These are phyloP conservation scores for Drosophila athabasca DNA, from an alignment of 1,140 invertebrate genomes.

Conservation along the genomic window DNA sequence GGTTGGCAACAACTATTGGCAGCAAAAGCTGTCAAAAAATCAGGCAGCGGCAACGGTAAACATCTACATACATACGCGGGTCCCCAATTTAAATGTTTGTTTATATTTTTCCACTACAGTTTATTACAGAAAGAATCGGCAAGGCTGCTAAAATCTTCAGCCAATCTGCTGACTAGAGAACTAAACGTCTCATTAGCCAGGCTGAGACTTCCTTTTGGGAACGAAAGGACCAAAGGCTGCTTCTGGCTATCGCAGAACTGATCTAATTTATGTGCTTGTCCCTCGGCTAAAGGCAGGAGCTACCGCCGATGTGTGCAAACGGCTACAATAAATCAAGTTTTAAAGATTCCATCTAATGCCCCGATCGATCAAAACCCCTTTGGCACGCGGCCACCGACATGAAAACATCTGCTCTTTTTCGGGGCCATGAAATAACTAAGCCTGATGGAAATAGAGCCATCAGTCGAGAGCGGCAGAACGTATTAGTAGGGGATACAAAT, in stretches of 20 bases:
- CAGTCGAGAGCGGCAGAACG: too few species aligned
- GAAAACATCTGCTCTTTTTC: neutral
- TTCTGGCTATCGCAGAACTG: slow-evolving; percentile 38
- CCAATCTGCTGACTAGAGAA: slow-evolving; percentile 1
- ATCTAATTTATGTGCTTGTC: slow-evolving; percentile 61
- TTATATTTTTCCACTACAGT: neutral
- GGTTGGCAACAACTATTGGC: too few species aligned
- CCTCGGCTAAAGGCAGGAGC: slow-evolving; percentile 31
- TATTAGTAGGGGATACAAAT: too few species aligned
- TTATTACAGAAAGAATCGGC: neutral
- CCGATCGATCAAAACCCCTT: slow-evolving; percentile 31
- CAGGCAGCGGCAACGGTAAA: too few species aligned
- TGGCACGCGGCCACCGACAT: slow-evolving; percentile 4
- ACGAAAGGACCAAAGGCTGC: slow-evolving; percentile 30
- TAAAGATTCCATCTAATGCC: slow-evolving; percentile 25
- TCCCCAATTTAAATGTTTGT: too few species aligned
- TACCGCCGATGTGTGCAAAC: slow-evolving; percentile 7
- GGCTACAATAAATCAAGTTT: slow-evolving; percentile 62
- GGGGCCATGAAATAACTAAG: too few species aligned
- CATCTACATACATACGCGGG: too few species aligned
- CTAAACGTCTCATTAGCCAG: slow-evolving; percentile 55
- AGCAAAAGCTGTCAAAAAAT: too few species aligned
- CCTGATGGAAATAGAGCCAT: too few species aligned
- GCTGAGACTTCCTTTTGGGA: slow-evolving; percentile 41
- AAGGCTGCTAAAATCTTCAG: neutral